Percentiles rank a stretch among this genome's conserved stretches.
Evolutionary conservation across 2,888 invertebrate genomes (phyloP).

Genomic region (Xanthia togata): DNA sequence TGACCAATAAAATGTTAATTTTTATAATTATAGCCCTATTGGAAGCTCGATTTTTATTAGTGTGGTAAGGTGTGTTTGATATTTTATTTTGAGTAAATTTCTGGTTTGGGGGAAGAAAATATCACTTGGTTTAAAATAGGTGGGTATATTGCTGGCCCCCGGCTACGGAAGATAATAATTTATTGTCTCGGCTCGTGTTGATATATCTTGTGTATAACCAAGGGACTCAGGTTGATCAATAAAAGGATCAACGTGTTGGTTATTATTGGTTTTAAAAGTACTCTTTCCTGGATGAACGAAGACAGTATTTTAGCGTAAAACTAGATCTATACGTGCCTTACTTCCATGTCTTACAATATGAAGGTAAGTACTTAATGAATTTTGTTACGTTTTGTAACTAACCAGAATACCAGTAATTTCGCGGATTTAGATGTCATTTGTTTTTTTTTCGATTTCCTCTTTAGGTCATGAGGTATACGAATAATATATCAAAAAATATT

Average conservation of each 20-base stretch:
- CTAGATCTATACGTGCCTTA: not conserved
- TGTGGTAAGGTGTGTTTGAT: slow-evolving; percentile 40
- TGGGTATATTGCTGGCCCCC: slow-evolving; percentile 7
- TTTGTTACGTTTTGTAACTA: not conserved
- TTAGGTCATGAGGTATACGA: no score
- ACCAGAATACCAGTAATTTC: no score
- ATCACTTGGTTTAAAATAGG: slow-evolving; percentile 34
- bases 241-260: not conserved
- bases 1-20: slow-evolving; percentile 85
- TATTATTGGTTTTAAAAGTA: slow-evolving; percentile 3
- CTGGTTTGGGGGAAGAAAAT: slow-evolving; percentile 32
- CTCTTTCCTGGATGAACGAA: not conserved
- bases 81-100: slow-evolving; percentile 48
- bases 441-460: no score
- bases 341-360: not conserved
- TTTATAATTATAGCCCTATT: slow-evolving; percentile 79
- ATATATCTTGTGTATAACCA: slow-evolving; percentile 11
- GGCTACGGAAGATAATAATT: slow-evolving; percentile 35
- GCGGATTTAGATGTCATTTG: no score
- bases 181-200: not conserved
- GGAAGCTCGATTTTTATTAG: slow-evolving; percentile 58
- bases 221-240: not conserved
- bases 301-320: not conserved
- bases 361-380: no score
- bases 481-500: no score